These are phyloP conservation scores for Arvicanthis niloticus DNA, from an alignment of 2,113 vertebrate genomes.

Conservation along the genomic window DNA sequence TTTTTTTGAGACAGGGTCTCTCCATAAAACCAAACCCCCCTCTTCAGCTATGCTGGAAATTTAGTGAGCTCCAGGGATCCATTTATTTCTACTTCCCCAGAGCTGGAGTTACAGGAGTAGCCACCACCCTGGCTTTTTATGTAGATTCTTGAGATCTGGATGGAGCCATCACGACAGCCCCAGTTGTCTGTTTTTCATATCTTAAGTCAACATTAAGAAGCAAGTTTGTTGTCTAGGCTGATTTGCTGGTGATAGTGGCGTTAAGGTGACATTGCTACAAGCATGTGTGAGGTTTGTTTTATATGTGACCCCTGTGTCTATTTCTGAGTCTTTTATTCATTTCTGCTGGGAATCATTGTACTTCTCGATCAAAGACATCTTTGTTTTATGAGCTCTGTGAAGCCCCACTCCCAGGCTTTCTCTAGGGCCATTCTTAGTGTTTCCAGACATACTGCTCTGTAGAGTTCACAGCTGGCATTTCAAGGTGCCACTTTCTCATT, in stretches of 20 bases:
- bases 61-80: neutral
- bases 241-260: conserved; percentile 40
- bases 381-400: neutral
- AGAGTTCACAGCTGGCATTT: neutral
- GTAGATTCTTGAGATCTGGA: neutral
- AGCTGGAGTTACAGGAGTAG: neutral
- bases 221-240: neutral
- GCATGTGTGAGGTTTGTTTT: neutral
- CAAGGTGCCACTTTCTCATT: conserved; percentile 59
- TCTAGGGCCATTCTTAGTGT: neutral
- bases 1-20: neutral
- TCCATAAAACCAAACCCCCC: neutral
- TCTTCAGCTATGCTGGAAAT: neutral
- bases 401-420: neutral
- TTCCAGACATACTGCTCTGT: neutral
- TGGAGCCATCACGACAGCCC: neutral
- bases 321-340: neutral
- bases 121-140: too few relatives aligned
- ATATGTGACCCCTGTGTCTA: accelerated
- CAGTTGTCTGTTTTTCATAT: neutral
- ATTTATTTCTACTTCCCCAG: neutral
- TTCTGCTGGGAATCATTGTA: neutral
- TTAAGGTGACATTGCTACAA: neutral
- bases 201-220: neutral
- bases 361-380: neutral